Base-by-base conservation (phyloP, 2,797 vertebrate genomes). In the Buceros bicornis region DNA sequence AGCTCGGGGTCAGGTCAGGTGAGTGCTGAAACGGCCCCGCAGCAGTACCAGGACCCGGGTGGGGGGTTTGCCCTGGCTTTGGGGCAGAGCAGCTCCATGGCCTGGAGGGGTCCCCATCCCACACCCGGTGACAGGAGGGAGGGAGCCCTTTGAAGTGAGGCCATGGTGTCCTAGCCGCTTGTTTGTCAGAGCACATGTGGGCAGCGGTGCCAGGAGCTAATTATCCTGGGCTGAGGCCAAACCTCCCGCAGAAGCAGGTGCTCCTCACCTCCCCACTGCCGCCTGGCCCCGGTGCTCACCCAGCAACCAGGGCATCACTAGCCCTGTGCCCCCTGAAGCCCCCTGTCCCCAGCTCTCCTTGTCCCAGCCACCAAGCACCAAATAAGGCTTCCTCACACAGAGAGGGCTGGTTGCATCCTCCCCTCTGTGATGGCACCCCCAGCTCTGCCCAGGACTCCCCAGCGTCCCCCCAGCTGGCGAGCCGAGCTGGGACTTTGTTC, bases 41-140 rank as follows among this genome's bases (percentile, higher is more conserved):
- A 19, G 25, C 50, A 45, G 33, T 2, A 0, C 47, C 2, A 3
- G 16, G 35, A 10, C 51, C 9, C 0, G 1, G 3, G 9, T 0
- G 3, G 26, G 72, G 54, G 10, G 10, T 73, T 69, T 24, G 7
- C 33, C 28, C 50, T 31, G 40, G 8, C 8, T 53, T 20, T 56
- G 47, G 76, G 65, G 31, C 54, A 45, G 57, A 8, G n/a, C 67
- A 31, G 20, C 35, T 67, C 43, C 21, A 0, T 5, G 0, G 6
- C n/a, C 8, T 1, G 0, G 11, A 16, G 25, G 5, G 11, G 8
- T 72, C 37, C 71, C 51, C 28, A 12, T 16, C 61, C 45, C 3
- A 1, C 1, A 2, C 6, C 31, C 4, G 2, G 26, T 18, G 1
- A 5, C 29, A 8, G 72, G 22, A 45, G 11, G 33, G 80, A 35